These are phyloP conservation scores for Acanthornis magna DNA, from an alignment of 2,797 vertebrate species.

Conservation along the genomic window DNA sequence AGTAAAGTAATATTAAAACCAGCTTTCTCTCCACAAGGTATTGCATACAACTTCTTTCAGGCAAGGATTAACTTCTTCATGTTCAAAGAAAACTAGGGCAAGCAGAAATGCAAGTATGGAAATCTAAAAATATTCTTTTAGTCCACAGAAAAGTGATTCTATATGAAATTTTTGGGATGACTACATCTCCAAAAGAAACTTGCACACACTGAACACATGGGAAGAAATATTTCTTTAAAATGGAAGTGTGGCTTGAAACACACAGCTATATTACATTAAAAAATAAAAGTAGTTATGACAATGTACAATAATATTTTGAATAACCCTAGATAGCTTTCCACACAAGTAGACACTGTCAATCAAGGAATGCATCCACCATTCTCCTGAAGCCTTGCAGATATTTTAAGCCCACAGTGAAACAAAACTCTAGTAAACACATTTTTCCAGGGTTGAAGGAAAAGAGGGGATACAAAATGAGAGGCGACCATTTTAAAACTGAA, in stretches of 20 bases:
- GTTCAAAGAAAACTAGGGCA: slow-evolving; percentile 32
- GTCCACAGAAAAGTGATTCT: slow-evolving; percentile 3
- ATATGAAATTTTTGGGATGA: not conserved
- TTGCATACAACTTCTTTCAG: not conserved
- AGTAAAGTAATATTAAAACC: not conserved
- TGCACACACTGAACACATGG: not conserved
- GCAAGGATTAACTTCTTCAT: slow-evolving; percentile 19
- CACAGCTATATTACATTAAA: not conserved
- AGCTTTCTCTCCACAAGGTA: slow-evolving; percentile 14
- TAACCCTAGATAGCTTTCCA: not conserved
- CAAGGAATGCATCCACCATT: not conserved
- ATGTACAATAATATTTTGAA: not conserved
- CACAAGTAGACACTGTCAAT: not conserved
- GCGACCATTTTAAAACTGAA: not conserved
- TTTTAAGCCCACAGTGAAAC: not conserved
- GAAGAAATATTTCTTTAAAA: not conserved
- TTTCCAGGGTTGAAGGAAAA: not conserved
- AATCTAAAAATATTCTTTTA: slow-evolving; percentile 17
- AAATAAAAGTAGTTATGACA: not conserved
- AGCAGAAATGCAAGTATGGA: slow-evolving; percentile 3
- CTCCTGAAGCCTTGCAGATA: not conserved
- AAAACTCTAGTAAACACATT: not conserved
- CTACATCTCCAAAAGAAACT: not conserved
- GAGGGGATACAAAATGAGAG: not conserved
- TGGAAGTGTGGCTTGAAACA: not conserved